A percentile compares a stretch with the other conserved stretches of the same genome.
Conservation (phyloP, 2,888 invertebrate species). For the Bugula neritina region DNA sequence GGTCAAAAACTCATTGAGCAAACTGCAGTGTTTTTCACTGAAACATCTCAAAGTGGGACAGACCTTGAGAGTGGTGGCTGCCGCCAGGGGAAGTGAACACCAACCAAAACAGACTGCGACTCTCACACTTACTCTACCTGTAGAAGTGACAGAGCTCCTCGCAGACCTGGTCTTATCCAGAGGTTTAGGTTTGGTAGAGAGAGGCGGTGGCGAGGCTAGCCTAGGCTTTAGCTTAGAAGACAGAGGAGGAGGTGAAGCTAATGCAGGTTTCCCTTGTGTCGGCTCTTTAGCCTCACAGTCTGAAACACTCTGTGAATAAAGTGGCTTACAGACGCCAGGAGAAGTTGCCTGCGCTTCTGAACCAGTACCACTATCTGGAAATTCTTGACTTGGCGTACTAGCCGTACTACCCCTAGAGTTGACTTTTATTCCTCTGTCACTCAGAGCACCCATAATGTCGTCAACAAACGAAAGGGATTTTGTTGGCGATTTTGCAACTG, state of each 20-base stretch:
- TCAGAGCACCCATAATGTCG: background rate
- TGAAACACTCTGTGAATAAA: background rate
- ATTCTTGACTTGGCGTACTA: background rate
- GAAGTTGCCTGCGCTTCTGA: background rate
- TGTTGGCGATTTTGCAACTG: background rate
- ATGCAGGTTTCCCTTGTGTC: background rate
- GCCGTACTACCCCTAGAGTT: background rate
- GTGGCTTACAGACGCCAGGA: no score
- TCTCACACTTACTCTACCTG: no score
- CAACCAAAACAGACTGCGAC: no score
- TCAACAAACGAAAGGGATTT: background rate
- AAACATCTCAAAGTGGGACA: no score
- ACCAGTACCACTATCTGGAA: no score
- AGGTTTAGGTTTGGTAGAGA: constrained; percentile 2
- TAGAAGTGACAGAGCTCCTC: background rate
- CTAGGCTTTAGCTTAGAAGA: constrained; percentile 1
- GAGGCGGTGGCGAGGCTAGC: background rate
- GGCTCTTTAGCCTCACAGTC: background rate
- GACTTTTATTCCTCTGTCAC: background rate
- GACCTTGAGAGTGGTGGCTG: no score
- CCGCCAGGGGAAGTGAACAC: no score
- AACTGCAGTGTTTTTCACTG: no score
- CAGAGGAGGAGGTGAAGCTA: background rate
- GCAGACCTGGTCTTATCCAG: background rate
- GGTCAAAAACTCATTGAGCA: no score